A percentile compares a stretch with the other conserved stretches of the same genome.
phyloP scores from a whole-genome alignment of 2,888 invertebrate genomes.

The Thymelicus sylvestris region DNA sequence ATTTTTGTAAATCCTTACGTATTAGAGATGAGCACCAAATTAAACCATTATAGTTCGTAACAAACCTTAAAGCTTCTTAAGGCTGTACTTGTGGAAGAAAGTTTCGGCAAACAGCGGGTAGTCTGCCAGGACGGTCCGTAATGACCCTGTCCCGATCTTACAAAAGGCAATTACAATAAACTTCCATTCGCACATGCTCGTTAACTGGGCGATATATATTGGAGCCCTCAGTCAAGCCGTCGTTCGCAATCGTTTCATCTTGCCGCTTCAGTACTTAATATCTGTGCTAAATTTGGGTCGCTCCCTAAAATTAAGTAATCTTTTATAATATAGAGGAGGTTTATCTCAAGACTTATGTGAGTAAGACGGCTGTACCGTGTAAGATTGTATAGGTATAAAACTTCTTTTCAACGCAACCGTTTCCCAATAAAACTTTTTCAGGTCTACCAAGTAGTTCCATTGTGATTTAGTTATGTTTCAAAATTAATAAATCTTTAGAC shows the following conservation, averaged over 20 bases:
- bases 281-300: conserved; percentile 28
- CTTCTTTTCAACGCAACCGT: background rate
- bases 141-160: conserved; percentile 82
- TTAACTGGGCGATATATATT: conserved; percentile 83
- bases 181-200: conserved; percentile 83
- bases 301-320: conserved; percentile 13
- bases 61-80: conserved; percentile 34
- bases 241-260: conserved; percentile 70
- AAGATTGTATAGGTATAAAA: background rate
- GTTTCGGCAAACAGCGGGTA: conserved; percentile 74
- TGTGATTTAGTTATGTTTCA: background rate
- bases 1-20: background rate
- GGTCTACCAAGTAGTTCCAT: background rate
- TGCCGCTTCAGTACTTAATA: conserved; percentile 46
- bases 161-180: conserved; percentile 85
- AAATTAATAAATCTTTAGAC: background rate
- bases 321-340: background rate
- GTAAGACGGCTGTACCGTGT: background rate
- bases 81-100: conserved; percentile 53
- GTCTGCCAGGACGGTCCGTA: conserved; percentile 73
- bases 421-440: background rate
- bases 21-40: conserved; percentile 13
- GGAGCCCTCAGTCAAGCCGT: conserved; percentile 71
- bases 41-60: conserved; percentile 29
- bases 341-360: background rate